phyloP scores from a whole-genome alignment of 23 tunicate genomes.

The Aplidium turbinatum region DNA sequence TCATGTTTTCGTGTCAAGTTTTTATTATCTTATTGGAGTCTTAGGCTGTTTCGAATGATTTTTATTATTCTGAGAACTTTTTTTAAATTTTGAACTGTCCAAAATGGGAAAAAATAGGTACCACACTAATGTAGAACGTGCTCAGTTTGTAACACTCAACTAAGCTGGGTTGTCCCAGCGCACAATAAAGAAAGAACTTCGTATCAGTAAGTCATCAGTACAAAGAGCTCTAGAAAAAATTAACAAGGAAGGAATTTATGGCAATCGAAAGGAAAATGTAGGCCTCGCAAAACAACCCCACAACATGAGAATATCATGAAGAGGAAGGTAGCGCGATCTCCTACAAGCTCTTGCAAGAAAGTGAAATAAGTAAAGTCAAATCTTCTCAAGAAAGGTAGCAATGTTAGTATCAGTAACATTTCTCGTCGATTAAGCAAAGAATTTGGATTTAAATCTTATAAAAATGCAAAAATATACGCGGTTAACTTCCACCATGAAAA shows the following conservation, averaged over 20 bases:
- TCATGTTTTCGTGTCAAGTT: background rate
- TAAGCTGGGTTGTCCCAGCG: conserved; percentile 25
- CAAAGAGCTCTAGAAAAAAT: conserved; percentile 21
- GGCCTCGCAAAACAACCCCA: conserved; percentile 12
- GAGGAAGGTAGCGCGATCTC: conserved; percentile 1
- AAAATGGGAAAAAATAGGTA: conserved; percentile 26
- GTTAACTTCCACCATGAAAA: conserved; percentile 19
- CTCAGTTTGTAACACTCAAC: conserved; percentile 19
- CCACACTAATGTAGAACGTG: conserved; percentile 29
- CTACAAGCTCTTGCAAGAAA: too few relatives aligned
- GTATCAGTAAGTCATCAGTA: conserved; percentile 16
- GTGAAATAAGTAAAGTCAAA: background rate
- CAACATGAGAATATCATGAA: conserved; percentile 9
- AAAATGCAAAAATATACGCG: conserved; percentile 19
- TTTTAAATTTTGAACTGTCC: conserved; percentile 15
- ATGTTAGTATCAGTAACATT: conserved; percentile 10
- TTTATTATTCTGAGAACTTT: conserved; percentile 1
- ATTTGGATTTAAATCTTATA: conserved; percentile 24
- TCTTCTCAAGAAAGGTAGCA: background rate
- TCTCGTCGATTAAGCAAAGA: background rate
- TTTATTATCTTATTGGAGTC: conserved; percentile 18
- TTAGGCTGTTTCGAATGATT: background rate
- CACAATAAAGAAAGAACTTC: conserved; percentile 13
- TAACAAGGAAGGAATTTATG: background rate
- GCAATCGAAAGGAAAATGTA: conserved; percentile 10